phyloP scores from a whole-genome alignment of 2,888 invertebrate genomes.

The Trichogramma dendrolimi region DNA sequence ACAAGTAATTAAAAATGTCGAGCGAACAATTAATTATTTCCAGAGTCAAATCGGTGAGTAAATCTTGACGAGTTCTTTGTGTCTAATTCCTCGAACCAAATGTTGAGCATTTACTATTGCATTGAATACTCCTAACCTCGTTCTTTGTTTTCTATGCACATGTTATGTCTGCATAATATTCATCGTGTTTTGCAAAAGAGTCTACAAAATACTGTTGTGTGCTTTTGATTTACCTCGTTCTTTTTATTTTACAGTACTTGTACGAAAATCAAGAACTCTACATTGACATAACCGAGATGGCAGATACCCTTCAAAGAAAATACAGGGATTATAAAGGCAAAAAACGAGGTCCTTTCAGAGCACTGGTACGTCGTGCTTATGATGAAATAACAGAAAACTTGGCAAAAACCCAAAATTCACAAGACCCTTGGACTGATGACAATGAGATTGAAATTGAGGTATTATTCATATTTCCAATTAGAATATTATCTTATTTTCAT shows the following conservation, averaged over 20 bases:
- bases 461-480: conserved; percentile 20
- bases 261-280: conserved; percentile 76
- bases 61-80: too few species aligned
- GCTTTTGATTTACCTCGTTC: background rate
- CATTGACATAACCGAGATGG: conserved; percentile 80
- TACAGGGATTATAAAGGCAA: conserved; percentile 76
- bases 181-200: background rate
- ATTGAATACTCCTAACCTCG: too few species aligned
- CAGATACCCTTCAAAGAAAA: conserved; percentile 70
- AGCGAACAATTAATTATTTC: too few species aligned
- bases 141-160: too few species aligned
- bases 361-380: conserved; percentile 66
- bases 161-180: too few species aligned
- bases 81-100: too few species aligned
- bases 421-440: conserved; percentile 56
- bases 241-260: conserved; percentile 60
- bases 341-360: conserved; percentile 75
- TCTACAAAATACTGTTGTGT: background rate
- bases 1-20: too few species aligned
- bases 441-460: conserved; percentile 50
- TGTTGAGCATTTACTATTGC: too few species aligned
- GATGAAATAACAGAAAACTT: conserved; percentile 59
- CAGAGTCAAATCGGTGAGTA: too few species aligned
- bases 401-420: conserved; percentile 46
- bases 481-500: background rate